Conservation (phyloP, 2,888 invertebrate genomes). For the Andrena haemorrhoa region DNA sequence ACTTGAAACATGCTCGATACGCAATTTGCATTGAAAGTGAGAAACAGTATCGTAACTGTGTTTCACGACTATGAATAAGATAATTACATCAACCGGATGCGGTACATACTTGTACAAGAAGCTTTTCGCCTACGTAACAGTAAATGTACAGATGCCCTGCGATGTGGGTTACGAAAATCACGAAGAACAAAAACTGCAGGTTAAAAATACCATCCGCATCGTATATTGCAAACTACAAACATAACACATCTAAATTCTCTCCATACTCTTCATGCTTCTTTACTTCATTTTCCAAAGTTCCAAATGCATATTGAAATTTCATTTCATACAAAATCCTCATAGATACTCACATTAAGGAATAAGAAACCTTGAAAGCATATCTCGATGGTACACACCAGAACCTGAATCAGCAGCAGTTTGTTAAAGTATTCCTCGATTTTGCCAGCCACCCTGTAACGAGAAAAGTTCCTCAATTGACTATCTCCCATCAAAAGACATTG, state of each 20-base stretch:
- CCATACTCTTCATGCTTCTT: too few relatives aligned
- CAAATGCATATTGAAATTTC: too few relatives aligned
- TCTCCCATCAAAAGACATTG: background rate
- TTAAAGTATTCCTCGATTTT: background rate
- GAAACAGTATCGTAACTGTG: too few relatives aligned
- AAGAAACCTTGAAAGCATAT: background rate
- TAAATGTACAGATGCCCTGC: conserved; percentile 70
- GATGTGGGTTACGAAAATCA: conserved; percentile 49
- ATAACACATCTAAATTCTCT: too few relatives aligned
- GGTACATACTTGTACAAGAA: conserved; percentile 49
- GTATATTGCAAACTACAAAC: conserved; percentile 16
- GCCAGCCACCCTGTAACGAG: background rate
- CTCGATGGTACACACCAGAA: background rate
- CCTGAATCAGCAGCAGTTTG: background rate
- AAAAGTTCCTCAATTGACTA: background rate
- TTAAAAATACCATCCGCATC: conserved; percentile 7
- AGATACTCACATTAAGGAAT: too few relatives aligned
- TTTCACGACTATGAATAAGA: too few relatives aligned
- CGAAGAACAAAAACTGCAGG: conserved; percentile 58
- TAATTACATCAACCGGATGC: background rate
- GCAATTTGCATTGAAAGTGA: too few relatives aligned
- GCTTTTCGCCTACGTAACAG: conserved; percentile 73
- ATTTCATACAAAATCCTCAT: too few relatives aligned
- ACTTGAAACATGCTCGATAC: too few relatives aligned
- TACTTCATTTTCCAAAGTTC: too few relatives aligned